Evolutionary conservation across 2,113 vertebrate species (phyloP).

Genomic region (Laterallus jamaicensis): DNA sequence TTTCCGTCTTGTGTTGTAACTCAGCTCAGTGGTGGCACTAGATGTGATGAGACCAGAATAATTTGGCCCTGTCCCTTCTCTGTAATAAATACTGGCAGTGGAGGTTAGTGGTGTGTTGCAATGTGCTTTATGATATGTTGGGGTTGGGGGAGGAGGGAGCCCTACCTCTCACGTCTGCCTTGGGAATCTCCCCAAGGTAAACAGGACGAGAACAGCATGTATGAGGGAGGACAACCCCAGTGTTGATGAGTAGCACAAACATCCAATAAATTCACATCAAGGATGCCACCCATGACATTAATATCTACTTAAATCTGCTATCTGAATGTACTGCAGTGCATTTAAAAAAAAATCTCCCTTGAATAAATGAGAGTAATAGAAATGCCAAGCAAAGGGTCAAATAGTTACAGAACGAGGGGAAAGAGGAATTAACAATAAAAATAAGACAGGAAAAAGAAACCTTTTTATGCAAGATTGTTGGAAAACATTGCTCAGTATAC

Average conservation of each 20-base stretch:
- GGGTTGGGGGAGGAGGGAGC: not conserved
- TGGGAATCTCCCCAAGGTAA: not conserved
- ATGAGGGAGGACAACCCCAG: not conserved
- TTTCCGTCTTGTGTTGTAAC: not conserved
- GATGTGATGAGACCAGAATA: not conserved
- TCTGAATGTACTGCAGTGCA: not conserved
- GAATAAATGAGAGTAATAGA: not conserved
- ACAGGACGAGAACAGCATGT: not conserved
- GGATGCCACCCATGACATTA: not conserved
- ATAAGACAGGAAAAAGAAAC: not conserved
- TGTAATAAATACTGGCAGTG: not conserved
- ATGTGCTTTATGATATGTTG: not conserved
- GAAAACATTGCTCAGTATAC: not conserved
- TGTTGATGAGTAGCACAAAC: not conserved
- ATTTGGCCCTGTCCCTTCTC: not conserved
- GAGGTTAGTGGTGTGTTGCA: not conserved
- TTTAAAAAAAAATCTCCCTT: not conserved
- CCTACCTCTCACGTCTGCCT: not conserved
- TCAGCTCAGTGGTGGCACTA: not conserved
- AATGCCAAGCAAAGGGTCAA: not conserved
- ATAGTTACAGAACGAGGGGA: not conserved
- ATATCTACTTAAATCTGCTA: not conserved
- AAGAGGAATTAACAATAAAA: not conserved
- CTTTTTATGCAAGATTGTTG: not conserved
- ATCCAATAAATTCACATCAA: constrained; percentile 7